Base-by-base conservation (phyloP, 2,888 invertebrate species). In the Nemapogon koenigi region DNA sequence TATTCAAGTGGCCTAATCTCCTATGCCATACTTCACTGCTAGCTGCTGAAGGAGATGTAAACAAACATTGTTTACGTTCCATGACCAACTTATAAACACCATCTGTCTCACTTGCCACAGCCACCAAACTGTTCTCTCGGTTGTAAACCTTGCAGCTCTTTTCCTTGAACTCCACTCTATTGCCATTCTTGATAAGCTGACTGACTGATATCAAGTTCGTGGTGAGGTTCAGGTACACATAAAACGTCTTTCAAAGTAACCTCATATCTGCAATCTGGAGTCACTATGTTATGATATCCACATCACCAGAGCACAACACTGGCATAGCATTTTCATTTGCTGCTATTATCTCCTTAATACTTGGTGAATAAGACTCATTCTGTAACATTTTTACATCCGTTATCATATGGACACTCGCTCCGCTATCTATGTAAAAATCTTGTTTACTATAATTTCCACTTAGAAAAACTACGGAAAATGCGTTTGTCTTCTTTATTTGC, bases 1-100 rank as follows among this genome's bases (percentile, higher is more conserved):
- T 43, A 22, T 47, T 45, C 8, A 46, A 42, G 18, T 46, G 45
- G 8, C 39, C 43, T 16, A 47, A 25, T 19, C 42, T 37, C 28
- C 39, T 42, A 28, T 46, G 46, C 43, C 42, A 41, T 26, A 39
- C 19, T 30, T 35, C 17, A 7, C 39, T 35, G 28, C 7, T 28
- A 28, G 11, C 28, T 28, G 28, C 28, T n/a, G n/a, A n/a, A 28
- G 28, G 13, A 28, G 28, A 6, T 30, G 31, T n/a, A 14, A 30
- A 30, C 31, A 13, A 3, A n/a, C n/a, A 30, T 15, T n/a, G 6
- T 3, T 4, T 4, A 14, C 3, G 4, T 16, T 30, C 3, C 14
- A 30, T 4, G 3, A 4, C n/a, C 32, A 39, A 35, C 19, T 38
- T 40, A 26, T 43, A 43, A 1, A 43, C 43, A 29, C 40, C 40